These are phyloP conservation scores for Campopleginae sp. DNA, from an alignment of 2,888 invertebrate species.

Conservation along the genomic window DNA sequence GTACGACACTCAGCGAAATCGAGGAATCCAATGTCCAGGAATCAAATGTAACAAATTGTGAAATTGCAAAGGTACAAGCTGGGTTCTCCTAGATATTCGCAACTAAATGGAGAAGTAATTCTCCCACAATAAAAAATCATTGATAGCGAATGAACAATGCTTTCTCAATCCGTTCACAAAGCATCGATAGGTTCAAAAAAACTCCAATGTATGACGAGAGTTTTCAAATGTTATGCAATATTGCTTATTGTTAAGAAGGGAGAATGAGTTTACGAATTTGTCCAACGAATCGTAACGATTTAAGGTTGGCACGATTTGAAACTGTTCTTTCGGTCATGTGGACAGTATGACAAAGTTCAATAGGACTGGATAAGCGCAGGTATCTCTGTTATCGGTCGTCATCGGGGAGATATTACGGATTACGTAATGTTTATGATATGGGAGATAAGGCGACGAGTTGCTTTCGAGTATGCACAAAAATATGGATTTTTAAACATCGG, in stretches of 20 bases:
- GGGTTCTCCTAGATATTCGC: not conserved
- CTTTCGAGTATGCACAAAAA: not conserved
- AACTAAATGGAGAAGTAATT: not conserved
- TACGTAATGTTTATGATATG: slow-evolving; percentile 6
- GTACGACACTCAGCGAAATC: slow-evolving; percentile 13
- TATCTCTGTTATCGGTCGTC: slow-evolving; percentile 39
- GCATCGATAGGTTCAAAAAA: not conserved
- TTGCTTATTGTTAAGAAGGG: not conserved
- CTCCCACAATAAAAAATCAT: not conserved
- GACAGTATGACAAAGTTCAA: slow-evolving; percentile 20
- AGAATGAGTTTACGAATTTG: not conserved
- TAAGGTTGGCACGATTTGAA: not conserved
- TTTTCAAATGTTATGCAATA: not conserved
- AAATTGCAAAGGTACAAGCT: not conserved
- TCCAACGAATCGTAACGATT: not conserved
- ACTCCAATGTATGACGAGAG: not conserved
- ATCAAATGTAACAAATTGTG: slow-evolving; percentile 21
- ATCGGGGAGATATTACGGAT: slow-evolving; percentile 24
- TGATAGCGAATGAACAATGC: not conserved
- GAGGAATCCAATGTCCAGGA: slow-evolving; percentile 40
- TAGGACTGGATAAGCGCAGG: not conserved
- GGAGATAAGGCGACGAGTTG: slow-evolving; percentile 3
- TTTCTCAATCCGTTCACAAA: not conserved
- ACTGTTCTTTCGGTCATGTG: not conserved
- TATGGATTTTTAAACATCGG: not conserved